Evolutionary conservation across 2,888 invertebrate genomes (phyloP), one percentile per base, ranked within the genome.

Genomic region (Clostera curtula): DNA sequence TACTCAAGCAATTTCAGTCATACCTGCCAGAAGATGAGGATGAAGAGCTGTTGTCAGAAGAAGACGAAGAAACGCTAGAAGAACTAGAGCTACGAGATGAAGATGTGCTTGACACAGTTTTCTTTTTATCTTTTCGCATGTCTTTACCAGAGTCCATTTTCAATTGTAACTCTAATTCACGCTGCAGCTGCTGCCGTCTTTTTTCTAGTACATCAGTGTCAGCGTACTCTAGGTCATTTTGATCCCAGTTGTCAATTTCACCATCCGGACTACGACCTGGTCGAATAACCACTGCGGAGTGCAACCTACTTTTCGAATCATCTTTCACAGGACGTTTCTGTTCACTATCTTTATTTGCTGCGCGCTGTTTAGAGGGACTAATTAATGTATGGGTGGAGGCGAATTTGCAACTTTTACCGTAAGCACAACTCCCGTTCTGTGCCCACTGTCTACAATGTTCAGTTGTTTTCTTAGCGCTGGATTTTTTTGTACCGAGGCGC

Each of bases 181-280:
- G 85, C 65, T 92, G 91, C 56, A 93, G 79, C 59, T 92, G 88
- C 59, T 88, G 89, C 40, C 92, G 83, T 48, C 92, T 86, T 66
- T 90, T 89, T 69, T 93, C 92, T 58, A 93, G 82, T 43, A 89
- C 90, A 65, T 92, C 91, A 36, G 92, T 91, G 74, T 93, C 92
- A 40, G 91, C 92, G 80, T 91, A 91, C 66, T 92, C 92, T 73
- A 93, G 70, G 76, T 91, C 90, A 59, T 89, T 90, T 67, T 90
- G 91, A 67, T 91, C 90, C 91, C 91, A 92, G 64, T 88, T 89
- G 62, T 90, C 90, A 74, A 90, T 89, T 65, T 90, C 89, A 45
- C 74, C 82, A 49, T 89, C 89, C 29, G 89, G 88, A 56, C 88
- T 88, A 60, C 62, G 86, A 40, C 80, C 84, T 28, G 79, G 67